These are phyloP conservation scores for Prorops nasuta DNA, from an alignment of 1,140 invertebrate genomes.

Conservation along the genomic window DNA sequence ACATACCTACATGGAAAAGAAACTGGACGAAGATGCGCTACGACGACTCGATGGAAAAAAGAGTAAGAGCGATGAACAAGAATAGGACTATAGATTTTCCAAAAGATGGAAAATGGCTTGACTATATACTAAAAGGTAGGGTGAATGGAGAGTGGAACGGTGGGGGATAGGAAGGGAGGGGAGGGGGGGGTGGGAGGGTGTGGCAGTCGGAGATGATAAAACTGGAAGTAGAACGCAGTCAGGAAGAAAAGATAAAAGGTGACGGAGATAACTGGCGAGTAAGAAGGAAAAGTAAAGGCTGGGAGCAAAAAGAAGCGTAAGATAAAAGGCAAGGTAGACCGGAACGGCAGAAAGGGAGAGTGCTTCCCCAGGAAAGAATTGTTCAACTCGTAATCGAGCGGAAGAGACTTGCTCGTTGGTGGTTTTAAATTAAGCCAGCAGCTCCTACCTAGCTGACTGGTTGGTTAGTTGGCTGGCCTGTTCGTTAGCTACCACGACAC, in stretches of 20 bases:
- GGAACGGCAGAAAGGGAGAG: constrained; percentile 13
- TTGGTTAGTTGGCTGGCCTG: no score
- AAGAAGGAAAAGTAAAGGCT: no score
- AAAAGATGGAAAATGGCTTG: no score
- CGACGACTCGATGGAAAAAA: no score
- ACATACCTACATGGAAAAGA: no score
- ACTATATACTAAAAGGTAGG: no score
- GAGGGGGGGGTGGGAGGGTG: constrained; percentile 1
- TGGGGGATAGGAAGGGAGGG: neutral
- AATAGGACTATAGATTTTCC: no score
- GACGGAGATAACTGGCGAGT: neutral
- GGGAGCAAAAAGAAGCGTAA: no score
- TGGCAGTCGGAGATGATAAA: neutral
- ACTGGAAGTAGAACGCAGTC: no score
- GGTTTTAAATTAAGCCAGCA: constrained; percentile 45
- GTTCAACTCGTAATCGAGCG: constrained; percentile 44
- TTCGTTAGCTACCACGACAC: constrained; percentile 32
- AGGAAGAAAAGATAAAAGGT: neutral
- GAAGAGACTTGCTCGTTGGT: constrained; percentile 27
- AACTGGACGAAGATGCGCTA: no score
- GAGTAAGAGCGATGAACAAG: no score
- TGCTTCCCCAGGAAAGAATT: constrained; percentile 39
- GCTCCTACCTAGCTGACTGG: constrained; percentile 17
- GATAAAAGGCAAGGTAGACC: constrained; percentile 13
- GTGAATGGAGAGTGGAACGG: constrained; percentile 1